These are phyloP conservation scores for Rhagium mordax DNA, from an alignment of 2,888 invertebrate species.

Conservation along the genomic window DNA sequence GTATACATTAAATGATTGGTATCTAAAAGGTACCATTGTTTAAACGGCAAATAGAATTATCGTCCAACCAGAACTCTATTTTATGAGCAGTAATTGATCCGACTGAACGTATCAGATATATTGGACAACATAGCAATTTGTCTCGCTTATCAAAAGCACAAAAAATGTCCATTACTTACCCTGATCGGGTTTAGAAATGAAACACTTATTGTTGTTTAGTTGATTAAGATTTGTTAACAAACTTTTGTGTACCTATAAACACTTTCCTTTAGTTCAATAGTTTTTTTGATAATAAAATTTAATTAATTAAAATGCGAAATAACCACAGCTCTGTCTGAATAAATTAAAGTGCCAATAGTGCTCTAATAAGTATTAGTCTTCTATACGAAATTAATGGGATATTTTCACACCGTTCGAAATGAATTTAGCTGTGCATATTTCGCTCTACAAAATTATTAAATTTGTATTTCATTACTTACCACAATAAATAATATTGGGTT, in stretches of 20 bases:
- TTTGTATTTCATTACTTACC: not conserved
- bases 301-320: not conserved
- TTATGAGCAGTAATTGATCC: slow-evolving; percentile 5
- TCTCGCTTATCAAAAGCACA: slow-evolving; percentile 38
- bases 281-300: not conserved
- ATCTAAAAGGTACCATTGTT: not conserved
- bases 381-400: not conserved
- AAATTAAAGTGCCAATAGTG: not conserved
- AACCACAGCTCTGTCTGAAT: not conserved
- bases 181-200: slow-evolving; percentile 10
- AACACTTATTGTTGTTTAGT: slow-evolving; percentile 4
- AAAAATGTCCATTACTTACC: slow-evolving; percentile 38
- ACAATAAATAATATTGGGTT: not conserved
- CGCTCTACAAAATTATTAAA: not conserved
- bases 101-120: slow-evolving; percentile 33
- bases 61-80: not conserved
- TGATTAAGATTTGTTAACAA: not conserved
- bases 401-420: not conserved
- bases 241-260: not conserved
- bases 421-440: not conserved
- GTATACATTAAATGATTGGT: no score
- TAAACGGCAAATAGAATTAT: no score
- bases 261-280: not conserved
- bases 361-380: not conserved
- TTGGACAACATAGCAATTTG: slow-evolving; percentile 42